These are phyloP conservation scores for Stenoptilia bipunctidactyla DNA, from an alignment of 2,888 invertebrate genomes.

Conservation along the genomic window DNA sequence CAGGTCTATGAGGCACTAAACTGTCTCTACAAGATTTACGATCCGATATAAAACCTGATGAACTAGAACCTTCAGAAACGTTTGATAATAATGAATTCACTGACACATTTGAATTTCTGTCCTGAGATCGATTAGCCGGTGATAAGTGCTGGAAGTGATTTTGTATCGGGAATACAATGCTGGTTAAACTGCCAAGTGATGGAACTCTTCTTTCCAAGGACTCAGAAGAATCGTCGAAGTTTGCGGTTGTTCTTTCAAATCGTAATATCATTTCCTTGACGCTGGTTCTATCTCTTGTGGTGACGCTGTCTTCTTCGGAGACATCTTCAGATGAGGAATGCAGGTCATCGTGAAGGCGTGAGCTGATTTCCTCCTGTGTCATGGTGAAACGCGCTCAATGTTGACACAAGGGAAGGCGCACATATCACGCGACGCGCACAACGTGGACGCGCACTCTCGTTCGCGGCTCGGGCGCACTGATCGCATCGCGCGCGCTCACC, in stretches of 20 bases:
- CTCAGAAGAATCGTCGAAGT: slow-evolving; percentile 41
- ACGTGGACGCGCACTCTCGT: slow-evolving; percentile 19
- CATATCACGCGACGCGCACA: slow-evolving; percentile 42
- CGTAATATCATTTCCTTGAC: slow-evolving; percentile 59
- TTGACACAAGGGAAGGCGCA: slow-evolving; percentile 38
- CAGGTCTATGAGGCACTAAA: slow-evolving; percentile 48
- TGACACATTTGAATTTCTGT: slow-evolving; percentile 58
- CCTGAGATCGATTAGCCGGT: slow-evolving; percentile 41
- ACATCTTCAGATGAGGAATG: slow-evolving; percentile 36
- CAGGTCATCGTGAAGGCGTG: slow-evolving; percentile 39
- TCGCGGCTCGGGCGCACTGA: slow-evolving; percentile 33
- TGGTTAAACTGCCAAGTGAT: slow-evolving; percentile 45
- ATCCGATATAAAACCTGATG: slow-evolving; percentile 62
- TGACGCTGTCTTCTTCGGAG: slow-evolving; percentile 47
- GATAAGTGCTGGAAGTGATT: slow-evolving; percentile 46
- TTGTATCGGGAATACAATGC: slow-evolving; percentile 52
- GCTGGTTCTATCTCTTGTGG: slow-evolving; percentile 43
- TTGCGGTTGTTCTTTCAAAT: slow-evolving; percentile 45
- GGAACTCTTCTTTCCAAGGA: slow-evolving; percentile 45
- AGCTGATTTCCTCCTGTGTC: slow-evolving; percentile 52
- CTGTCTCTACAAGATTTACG: slow-evolving; percentile 40
- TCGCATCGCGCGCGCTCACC: slow-evolving; percentile 30
- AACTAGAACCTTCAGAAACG: slow-evolving; percentile 60
- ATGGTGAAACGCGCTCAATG: slow-evolving; percentile 34
- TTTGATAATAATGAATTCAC: slow-evolving; percentile 64